Evolutionary conservation across 2,888 invertebrate species (phyloP), one percentile per base, ranked within the genome.

Genomic region (Neelides folsomi): DNA sequence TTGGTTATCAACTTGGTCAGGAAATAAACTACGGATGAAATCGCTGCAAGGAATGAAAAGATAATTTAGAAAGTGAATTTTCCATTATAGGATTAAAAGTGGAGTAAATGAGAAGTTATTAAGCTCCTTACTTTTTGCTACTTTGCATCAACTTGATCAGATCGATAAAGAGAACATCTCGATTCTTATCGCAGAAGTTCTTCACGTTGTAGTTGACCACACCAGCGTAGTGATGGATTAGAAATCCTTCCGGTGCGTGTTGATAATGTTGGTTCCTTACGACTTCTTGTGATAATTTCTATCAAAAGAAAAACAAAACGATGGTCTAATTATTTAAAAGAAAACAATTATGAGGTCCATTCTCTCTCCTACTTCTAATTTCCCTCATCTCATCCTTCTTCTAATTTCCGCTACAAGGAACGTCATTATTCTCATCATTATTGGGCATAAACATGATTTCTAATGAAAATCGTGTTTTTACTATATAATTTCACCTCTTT

Each of bases 141-240:
- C 73, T 71, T 64, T 80, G 78, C 80, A 81, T 81, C 46, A 81
- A 71, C 60, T 77, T 75, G 56, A 81, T 76, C 47, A 81, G 72
- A 67, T 81, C 81, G 47, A 73, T 70, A 64, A 79, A 79, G 13
- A 81, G 71, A 18, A 80, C 79, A 67, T 81, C 81, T 36, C 80
- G 71, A 68, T 81, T 81, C 61, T 77, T 73, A 66, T 81, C 81
- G 69, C 80, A 81, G 66, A 81, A 81, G 12, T 79, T 78, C 20
- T 77, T 76, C 8, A 76, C 76, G 60, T 76, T 74, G 67, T 82
- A 81, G 51, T 69, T 71, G 40, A 79, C 80, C 66, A 77, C 75
- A n/a, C 81, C 81, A 16, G 81, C 81, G 66, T 81, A 81, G 66
- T 81, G 81, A 57, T 76, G 75, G 53, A 81, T 73, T 19, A 77